A percentile compares a stretch with the other conserved stretches of the same genome.
Evolutionary conservation across 2,888 invertebrate genomes (phyloP).

Genomic region (Iselma pallidipennis): DNA sequence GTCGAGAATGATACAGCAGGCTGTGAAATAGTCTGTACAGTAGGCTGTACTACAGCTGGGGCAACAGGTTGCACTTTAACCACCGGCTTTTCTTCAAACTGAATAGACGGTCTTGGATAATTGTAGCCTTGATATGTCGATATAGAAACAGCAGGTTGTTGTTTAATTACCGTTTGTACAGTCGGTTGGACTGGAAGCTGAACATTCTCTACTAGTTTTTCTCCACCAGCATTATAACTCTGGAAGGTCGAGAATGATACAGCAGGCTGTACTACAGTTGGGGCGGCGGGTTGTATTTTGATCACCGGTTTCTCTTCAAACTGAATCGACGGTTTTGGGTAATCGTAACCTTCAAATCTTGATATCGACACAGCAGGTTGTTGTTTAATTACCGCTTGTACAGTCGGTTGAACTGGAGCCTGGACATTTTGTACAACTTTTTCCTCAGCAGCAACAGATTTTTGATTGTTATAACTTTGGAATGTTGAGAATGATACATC

Average conservation of each 20-base stretch:
- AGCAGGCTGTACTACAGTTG: not conserved
- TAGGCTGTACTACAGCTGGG: too few relatives aligned
- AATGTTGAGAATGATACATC: not conserved
- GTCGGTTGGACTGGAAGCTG: too few relatives aligned
- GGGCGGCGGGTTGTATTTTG: not conserved
- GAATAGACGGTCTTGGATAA: not conserved
- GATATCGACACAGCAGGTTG: constrained; percentile 10
- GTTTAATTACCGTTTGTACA: constrained; percentile 1
- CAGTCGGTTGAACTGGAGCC: not conserved
- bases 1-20: constrained; percentile 11
- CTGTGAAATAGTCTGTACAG: constrained; percentile 4
- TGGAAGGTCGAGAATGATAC: not conserved
- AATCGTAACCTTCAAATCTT: constrained; percentile 12
- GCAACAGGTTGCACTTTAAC: constrained; percentile 3
- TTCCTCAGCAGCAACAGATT: not conserved
- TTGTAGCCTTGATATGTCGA: not conserved
- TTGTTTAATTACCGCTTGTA: constrained; percentile 7
- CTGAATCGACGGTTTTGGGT: constrained; percentile 34
- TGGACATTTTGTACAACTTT: not conserved
- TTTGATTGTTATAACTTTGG: not conserved
- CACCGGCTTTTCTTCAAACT: not conserved
- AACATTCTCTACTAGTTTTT: not conserved
- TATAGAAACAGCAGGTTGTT: constrained; percentile 5
- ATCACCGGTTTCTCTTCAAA: constrained; percentile 17
- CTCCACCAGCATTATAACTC: not conserved